Conservation (phyloP, 2,113 vertebrate species). For the Myodes glareolus region DNA sequence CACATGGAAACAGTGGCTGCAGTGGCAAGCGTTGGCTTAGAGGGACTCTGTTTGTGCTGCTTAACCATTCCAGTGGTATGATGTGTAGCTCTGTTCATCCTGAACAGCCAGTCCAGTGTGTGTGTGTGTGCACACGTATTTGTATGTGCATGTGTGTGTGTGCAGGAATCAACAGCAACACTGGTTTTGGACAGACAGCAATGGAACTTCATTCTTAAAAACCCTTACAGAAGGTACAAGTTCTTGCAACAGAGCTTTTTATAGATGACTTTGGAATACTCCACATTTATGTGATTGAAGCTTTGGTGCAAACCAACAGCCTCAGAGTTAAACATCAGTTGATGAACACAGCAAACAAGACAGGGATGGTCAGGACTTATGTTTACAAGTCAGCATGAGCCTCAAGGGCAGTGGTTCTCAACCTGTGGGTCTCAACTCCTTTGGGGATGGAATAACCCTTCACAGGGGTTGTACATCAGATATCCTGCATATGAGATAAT, state of each 20-base stretch:
- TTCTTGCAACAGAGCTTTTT: no score
- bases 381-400: rapidly evolving
- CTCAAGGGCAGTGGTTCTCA: not conserved
- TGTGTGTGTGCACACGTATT: not conserved
- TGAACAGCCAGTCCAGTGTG: not conserved
- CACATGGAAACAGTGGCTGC: not conserved
- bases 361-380: not conserved
- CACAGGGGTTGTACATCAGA: no score
- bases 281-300: no score
- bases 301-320: not conserved
- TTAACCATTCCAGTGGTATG: not conserved
- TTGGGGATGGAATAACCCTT: no score
- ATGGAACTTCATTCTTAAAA: not conserved
- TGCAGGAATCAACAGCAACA: not conserved
- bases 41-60: rapidly evolving
- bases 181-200: not conserved
- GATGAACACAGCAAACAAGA: not conserved
- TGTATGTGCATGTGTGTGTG: not conserved
- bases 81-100: not conserved
- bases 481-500: no score
- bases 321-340: not conserved
- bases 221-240: not conserved
- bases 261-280: rapidly evolving
- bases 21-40: not conserved
- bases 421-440: no score